These are phyloP conservation scores for Drosophila heteroneura DNA, from an alignment of 2,888 invertebrate genomes.

Conservation along the genomic window DNA sequence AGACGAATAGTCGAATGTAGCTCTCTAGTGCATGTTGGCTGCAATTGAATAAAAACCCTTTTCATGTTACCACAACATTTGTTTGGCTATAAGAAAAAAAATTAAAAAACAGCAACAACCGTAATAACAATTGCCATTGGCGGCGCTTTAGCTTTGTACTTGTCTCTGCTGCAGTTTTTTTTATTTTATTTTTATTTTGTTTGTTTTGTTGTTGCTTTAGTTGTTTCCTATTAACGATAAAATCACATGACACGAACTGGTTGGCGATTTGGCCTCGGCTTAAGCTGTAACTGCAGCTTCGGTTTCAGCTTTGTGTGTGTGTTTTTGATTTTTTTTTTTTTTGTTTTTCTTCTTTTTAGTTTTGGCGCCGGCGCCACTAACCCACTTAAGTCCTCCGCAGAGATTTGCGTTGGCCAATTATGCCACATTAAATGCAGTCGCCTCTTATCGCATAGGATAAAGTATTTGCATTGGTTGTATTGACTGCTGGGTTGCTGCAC, in stretches of 20 bases:
- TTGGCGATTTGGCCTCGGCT: constrained; percentile 74
- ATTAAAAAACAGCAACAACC: constrained; percentile 17
- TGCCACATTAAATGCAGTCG: constrained; percentile 71
- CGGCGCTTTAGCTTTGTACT: constrained; percentile 78
- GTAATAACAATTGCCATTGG: constrained; percentile 62
- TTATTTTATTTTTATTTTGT: constrained; percentile 12
- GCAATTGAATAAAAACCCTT: constrained; percentile 74
- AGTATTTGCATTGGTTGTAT: not conserved
- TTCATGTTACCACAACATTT: constrained; percentile 77
- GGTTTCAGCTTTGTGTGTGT: constrained; percentile 35
- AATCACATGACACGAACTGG: constrained; percentile 81
- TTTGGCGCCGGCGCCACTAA: constrained; percentile 79
- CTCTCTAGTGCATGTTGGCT: constrained; percentile 55
- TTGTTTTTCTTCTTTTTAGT: constrained; percentile 3
- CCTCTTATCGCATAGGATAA: constrained; percentile 58
- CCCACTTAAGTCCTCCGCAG: constrained; percentile 65
- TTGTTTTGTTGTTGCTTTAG: constrained; percentile 53
- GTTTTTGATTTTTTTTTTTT: constrained; percentile 19
- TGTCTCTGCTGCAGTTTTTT: constrained; percentile 58
- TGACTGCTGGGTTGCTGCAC: constrained; percentile 25
- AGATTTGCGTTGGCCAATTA: constrained; percentile 69
- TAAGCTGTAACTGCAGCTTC: constrained; percentile 36
- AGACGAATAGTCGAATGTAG: not conserved
- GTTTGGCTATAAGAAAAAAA: constrained; percentile 50
- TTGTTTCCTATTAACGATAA: constrained; percentile 81